These are phyloP conservation scores for Rhimphoctona megacephalus DNA, from an alignment of 2,888 invertebrate genomes.

Conservation along the genomic window DNA sequence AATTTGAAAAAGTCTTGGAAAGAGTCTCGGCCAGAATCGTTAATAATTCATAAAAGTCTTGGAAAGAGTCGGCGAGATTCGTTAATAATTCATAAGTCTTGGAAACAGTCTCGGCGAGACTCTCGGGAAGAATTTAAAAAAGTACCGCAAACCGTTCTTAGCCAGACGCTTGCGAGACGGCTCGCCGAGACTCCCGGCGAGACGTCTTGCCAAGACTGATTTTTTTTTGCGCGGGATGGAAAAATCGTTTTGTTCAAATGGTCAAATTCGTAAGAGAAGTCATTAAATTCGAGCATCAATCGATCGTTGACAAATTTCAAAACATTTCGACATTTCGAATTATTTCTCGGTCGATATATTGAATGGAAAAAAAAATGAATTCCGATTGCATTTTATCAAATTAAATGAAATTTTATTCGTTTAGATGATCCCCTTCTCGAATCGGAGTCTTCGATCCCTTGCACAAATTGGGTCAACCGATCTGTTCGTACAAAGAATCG, in stretches of 20 bases:
- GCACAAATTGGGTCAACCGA: slow-evolving; percentile 11
- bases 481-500: background rate
- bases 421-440: background rate
- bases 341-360: background rate
- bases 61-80: no score
- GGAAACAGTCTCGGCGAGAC: no score
- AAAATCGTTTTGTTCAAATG: background rate
- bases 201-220: no score
- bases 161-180: no score
- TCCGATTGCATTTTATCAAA: background rate
- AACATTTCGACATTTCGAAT: background rate
- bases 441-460: background rate
- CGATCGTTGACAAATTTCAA: background rate
- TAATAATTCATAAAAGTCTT: no score
- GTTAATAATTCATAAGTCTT: no score
- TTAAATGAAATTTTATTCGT: background rate
- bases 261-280: background rate
- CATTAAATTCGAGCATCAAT: background rate
- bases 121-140: no score
- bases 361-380: background rate
- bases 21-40: no score
- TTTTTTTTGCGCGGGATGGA: no score
- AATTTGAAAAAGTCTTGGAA: no score
- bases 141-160: no score
- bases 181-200: no score